phyloP scores from a whole-genome alignment of 2,888 invertebrate genomes.

The Eurytoma californica region DNA sequence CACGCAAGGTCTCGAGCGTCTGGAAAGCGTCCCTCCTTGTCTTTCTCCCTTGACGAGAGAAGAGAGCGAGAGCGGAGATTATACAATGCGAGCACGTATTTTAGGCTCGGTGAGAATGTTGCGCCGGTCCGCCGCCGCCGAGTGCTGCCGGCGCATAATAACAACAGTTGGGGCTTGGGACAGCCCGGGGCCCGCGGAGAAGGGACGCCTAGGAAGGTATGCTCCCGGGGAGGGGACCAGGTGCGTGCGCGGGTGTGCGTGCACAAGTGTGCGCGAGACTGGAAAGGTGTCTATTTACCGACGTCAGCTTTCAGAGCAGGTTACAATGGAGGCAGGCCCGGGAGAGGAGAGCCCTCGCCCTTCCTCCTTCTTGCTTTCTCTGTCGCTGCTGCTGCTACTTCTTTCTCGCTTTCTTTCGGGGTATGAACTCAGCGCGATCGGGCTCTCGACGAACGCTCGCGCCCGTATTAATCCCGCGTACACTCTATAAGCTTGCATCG shows the following conservation, averaged over 20 bases:
- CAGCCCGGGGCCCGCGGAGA: not conserved
- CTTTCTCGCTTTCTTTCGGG: conserved; percentile 1
- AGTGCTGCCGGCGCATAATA: conserved; percentile 3
- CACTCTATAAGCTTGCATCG: not conserved
- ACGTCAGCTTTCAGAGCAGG: conserved; percentile 37
- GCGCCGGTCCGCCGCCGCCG: not conserved
- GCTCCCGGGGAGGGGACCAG: not conserved
- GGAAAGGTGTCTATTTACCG: conserved; percentile 43
- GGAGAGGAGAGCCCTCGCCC: not conserved
- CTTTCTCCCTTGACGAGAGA: not conserved
- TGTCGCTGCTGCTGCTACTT: not conserved
- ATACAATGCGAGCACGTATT: conserved; percentile 34
- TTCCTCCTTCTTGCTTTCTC: not conserved
- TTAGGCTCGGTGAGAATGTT: conserved; percentile 39
- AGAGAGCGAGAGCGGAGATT: conserved; percentile 12
- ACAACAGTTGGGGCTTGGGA: conserved; percentile 18
- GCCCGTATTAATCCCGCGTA: not conserved
- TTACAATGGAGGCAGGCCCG: conserved; percentile 27
- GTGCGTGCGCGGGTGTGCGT: conserved; percentile 24
- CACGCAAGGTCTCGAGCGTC: not conserved
- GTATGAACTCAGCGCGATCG: too few species aligned
- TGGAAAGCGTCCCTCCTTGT: conserved; percentile 16
- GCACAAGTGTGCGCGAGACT: conserved; percentile 30
- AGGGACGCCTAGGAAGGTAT: conserved; percentile 10
- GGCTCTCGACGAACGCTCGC: not conserved